phyloP scores from a whole-genome alignment of 2,113 vertebrate genomes.

The Aptenodytes forsteri region DNA sequence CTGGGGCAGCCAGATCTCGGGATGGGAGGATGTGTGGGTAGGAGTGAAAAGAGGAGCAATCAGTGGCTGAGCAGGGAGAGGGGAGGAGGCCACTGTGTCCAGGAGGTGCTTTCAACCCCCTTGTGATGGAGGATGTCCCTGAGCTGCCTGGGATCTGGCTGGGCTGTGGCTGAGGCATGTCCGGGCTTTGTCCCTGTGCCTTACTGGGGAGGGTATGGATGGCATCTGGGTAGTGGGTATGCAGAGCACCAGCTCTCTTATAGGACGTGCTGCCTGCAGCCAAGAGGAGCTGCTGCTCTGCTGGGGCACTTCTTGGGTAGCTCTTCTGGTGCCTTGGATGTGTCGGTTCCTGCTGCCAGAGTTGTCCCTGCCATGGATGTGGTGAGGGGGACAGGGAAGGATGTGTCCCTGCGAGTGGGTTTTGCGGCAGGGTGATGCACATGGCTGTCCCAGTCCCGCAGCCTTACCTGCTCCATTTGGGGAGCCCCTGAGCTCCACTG shows the following conservation, averaged over 20 bases:
- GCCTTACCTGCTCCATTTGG: neutral
- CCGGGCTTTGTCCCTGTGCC: neutral
- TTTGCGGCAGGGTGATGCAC: neutral
- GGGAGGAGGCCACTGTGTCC: neutral
- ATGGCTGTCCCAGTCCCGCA: neutral
- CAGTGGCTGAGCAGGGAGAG: neutral
- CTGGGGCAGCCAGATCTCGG: rapidly evolving
- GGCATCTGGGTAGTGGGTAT: neutral
- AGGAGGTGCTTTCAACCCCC: neutral
- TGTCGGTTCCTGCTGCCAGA: neutral
- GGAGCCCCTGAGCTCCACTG: neutral
- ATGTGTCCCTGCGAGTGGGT: neutral
- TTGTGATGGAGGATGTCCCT: neutral
- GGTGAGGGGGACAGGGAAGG: neutral
- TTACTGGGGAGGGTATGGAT: neutral
- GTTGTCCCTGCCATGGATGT: neutral
- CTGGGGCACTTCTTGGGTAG: neutral
- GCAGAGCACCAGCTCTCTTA: neutral
- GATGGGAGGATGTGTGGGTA: neutral
- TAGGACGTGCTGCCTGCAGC: neutral
- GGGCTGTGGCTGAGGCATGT: neutral
- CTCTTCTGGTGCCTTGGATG: neutral
- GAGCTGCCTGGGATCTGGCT: neutral
- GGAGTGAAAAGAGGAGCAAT: neutral
- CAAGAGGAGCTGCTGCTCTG: neutral